Conservation (phyloP, 92 coral and sea anemone genomes). For the Porites cylindrica region DNA sequence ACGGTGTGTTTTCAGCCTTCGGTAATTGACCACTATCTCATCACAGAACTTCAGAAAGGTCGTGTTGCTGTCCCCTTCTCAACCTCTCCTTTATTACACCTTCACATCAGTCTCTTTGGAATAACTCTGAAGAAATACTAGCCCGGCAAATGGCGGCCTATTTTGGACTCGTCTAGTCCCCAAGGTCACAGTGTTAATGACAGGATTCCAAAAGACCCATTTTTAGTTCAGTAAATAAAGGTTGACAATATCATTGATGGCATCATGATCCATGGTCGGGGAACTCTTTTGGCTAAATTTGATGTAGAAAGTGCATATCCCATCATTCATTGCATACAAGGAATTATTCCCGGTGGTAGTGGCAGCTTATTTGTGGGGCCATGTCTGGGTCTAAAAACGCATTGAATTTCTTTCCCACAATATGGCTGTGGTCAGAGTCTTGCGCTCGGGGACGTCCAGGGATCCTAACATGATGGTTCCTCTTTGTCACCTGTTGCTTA, state of each 20-base stretch:
- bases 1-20: constrained; percentile 11
- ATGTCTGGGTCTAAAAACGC: neutral
- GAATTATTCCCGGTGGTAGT: constrained; percentile 28
- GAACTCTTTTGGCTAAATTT: too few species aligned
- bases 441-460: neutral
- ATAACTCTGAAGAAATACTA: too few species aligned
- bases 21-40: constrained; percentile 13
- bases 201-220: too few species aligned
- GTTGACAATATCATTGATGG: neutral
- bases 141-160: too few species aligned
- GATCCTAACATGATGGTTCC: neutral
- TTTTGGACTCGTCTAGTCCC: too few species aligned
- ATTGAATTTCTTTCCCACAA: neutral
- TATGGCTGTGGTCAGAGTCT: neutral
- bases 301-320: too few species aligned
- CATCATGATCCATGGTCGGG: too few species aligned
- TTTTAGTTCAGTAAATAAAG: too few species aligned
- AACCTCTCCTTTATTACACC: neutral
- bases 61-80: constrained; percentile 4
- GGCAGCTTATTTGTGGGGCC: neutral
- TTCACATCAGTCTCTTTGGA: neutral
- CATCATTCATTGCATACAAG: constrained; percentile 22
- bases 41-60: neutral
- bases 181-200: too few species aligned
- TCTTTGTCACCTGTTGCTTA: neutral